Conservation (phyloP, 2,113 vertebrate species). For the Osmerus eperlanus region DNA sequence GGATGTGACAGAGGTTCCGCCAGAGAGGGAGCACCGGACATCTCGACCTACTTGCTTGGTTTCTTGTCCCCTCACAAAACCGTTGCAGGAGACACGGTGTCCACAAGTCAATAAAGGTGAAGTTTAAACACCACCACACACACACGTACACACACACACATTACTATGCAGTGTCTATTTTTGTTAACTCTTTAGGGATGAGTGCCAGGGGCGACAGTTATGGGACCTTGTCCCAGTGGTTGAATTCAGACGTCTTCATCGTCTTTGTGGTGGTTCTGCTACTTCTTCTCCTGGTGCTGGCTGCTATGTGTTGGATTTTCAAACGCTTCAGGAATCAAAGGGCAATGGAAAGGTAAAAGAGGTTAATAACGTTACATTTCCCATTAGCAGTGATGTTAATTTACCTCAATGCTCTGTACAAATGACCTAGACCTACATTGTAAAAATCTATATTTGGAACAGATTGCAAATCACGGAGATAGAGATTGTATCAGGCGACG, state of each 20-base stretch:
- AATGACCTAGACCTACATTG: not conserved
- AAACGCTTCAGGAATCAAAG: not conserved
- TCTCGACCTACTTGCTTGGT: not conserved
- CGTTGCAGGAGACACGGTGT: not conserved
- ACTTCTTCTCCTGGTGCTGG: constrained; percentile 17
- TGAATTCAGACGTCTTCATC: constrained; percentile 35
- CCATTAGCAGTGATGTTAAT: too few species aligned
- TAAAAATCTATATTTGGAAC: not conserved
- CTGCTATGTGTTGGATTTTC: constrained; percentile 24
- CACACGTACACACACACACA: not conserved
- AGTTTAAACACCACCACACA: not conserved
- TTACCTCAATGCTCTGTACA: not conserved
- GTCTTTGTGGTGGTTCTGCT: constrained; percentile 39
- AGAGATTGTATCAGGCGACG: constrained; percentile 22
- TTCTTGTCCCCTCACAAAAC: not conserved
- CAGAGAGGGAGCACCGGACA: not conserved
- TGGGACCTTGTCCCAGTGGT: constrained; percentile 24
- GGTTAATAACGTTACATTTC: too few species aligned
- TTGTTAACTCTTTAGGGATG: constrained; percentile 1
- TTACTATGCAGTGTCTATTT: not conserved
- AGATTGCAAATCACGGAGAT: constrained; percentile 16
- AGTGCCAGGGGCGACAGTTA: not conserved
- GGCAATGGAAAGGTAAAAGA: not conserved
- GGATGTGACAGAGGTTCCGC: not conserved
- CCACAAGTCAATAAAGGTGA: not conserved